Evolutionary conservation across 1,140 invertebrate species (phyloP).

Genomic region (Harlomillsia oculata): DNA sequence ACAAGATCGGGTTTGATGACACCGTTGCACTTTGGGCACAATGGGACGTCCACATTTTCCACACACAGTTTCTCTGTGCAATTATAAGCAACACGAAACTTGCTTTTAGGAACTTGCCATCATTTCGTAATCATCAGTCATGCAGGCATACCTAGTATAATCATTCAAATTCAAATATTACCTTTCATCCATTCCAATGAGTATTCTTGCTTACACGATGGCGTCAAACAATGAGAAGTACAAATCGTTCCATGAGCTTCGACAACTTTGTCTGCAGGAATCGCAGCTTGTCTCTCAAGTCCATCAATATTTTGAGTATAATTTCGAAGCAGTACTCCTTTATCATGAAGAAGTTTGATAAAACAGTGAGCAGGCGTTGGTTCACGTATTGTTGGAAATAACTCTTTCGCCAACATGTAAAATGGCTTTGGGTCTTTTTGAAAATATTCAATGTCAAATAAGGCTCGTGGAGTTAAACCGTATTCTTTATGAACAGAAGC

Average conservation of each 20-base stretch:
- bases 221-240: conserved; percentile 69
- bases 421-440: conserved; percentile 73
- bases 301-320: conserved; percentile 90
- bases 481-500: conserved; percentile 79
- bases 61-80: conserved; percentile 66
- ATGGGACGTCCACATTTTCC: conserved; percentile 61
- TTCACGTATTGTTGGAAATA: conserved; percentile 68
- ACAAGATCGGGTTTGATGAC: conserved; percentile 89
- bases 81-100: too few relatives aligned
- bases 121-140: too few relatives aligned
- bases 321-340: conserved; percentile 66
- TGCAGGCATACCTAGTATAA: too few relatives aligned
- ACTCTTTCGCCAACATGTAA: conserved; percentile 71
- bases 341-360: conserved; percentile 65
- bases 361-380: conserved; percentile 79
- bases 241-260: conserved; percentile 91
- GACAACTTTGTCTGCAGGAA: conserved; percentile 73
- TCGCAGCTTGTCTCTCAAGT: conserved; percentile 74
- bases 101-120: too few relatives aligned
- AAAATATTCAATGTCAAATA: conserved; percentile 84
- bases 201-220: conserved; percentile 58
- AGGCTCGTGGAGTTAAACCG: conserved; percentile 85
- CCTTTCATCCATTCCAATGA: conserved; percentile 72
- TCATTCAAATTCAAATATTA: conserved; percentile 38
- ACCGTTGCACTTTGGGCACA: conserved; percentile 59